Percentiles rank a stretch among this genome's conserved stretches.
Conservation (phyloP, 2,797 vertebrate genomes). For the Myioborus miniatus region DNA sequence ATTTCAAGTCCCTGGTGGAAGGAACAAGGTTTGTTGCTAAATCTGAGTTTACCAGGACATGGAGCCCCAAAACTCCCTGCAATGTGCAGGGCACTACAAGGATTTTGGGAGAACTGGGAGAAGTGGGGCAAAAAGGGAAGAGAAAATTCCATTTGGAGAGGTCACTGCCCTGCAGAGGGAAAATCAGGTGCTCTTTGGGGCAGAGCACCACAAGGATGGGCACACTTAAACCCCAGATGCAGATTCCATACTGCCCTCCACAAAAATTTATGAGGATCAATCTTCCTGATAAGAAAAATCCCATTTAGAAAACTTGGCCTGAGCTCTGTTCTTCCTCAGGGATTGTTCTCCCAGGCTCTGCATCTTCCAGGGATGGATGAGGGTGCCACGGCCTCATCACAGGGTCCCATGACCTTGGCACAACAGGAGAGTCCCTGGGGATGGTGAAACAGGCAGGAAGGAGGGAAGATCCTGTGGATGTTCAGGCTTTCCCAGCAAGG, state of each 20-base stretch:
- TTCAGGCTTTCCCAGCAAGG: not conserved
- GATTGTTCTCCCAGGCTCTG: accelerated
- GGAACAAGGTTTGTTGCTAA: not conserved
- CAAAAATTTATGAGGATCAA: not conserved
- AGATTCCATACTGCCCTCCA: not conserved
- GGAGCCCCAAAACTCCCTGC: not conserved
- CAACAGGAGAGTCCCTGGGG: not conserved
- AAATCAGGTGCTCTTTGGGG: not conserved
- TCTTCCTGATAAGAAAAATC: not conserved
- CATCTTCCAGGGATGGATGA: accelerated
- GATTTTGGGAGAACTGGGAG: not conserved
- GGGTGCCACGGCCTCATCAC: accelerated
- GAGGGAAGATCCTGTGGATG: not conserved
- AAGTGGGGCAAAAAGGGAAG: not conserved
- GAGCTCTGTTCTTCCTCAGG: not conserved
- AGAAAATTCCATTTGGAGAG: not conserved
- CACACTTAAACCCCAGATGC: not conserved
- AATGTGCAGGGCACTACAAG: not conserved
- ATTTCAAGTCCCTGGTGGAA: not conserved
- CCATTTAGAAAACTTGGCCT: not conserved
- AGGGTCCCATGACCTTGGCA: not conserved
- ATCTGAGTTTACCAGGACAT: not conserved
- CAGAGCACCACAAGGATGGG: accelerated
- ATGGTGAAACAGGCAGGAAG: not conserved
- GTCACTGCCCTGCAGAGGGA: not conserved